Evolutionary conservation across 2,113 vertebrate genomes (phyloP), one percentile per base, ranked within the genome.

Genomic region (Forbesichthys papilliferus): DNA sequence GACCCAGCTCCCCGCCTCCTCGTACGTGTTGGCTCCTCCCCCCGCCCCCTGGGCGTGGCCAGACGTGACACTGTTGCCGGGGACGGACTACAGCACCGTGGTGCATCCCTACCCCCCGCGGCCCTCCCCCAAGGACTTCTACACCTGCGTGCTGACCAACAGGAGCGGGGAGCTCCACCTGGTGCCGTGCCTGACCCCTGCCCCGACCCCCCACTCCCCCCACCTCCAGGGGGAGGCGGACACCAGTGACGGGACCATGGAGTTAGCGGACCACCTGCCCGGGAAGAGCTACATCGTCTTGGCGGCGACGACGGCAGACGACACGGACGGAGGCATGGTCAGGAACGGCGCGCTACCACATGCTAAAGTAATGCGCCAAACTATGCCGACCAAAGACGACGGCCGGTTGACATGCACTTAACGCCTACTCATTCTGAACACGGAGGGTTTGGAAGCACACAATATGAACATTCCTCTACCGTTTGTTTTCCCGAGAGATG

Each of bases 111-210:
- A 0, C 58, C 3, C 20, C 3, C 65, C 14, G 5, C 11, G 0
- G 12, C 20, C n/a, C n/a, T 34, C 62, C 0, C 0, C 46, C 0
- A 86, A 85, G 62, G 89, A 91, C 34, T 92, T 92, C 73, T 94
- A 94, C 87, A 92, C 90, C 51, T 92, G 91, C 11, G 91, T 93
- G 4, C 75, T 84, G 36, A 76, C 91, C 67, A 87, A 76, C 0
- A 62, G 82, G 1, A 84, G 53, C 0, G 89, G 88, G 0, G 79
- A 88, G 42, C 81, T 93, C 52, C 90, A 91, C 0, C 86, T 94
- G 79, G 88, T 91, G 62, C 87, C 90, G 0, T 91, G 89, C 14
- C n/a, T 85, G 60, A 77, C 46, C 56, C 80, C 18, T 6, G 65
- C 63, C 11, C 78, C 1, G 13, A 33, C 27, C 27, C 27, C 27